Conservation (phyloP, 1,140 invertebrate species). For the Trichoplusia ni region DNA sequence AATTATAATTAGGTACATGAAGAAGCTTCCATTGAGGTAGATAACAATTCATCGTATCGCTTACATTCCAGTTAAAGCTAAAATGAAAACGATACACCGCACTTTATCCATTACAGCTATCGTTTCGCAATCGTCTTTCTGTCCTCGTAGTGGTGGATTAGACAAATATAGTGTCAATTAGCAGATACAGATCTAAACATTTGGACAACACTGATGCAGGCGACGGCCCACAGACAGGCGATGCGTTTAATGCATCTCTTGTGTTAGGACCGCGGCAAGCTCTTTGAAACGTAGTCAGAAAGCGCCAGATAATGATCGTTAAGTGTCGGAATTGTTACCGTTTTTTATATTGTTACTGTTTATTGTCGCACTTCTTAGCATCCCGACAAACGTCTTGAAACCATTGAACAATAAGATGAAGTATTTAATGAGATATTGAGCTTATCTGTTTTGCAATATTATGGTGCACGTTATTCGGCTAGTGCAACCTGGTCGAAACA, state of each 20-base stretch:
- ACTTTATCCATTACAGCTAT: slow-evolving; percentile 9
- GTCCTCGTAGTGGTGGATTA: neutral
- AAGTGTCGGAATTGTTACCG: slow-evolving; percentile 63
- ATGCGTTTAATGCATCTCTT: slow-evolving; percentile 22
- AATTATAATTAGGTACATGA: too few relatives aligned
- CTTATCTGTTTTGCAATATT: too few relatives aligned
- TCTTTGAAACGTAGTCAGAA: slow-evolving; percentile 59
- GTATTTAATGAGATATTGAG: too few relatives aligned
- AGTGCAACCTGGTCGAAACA: too few relatives aligned
- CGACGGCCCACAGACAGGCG: slow-evolving; percentile 4
- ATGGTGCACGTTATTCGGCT: too few relatives aligned
- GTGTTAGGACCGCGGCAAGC: slow-evolving; percentile 44
- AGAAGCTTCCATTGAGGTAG: too few relatives aligned
- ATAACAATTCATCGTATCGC: too few relatives aligned
- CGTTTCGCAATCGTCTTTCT: neutral
- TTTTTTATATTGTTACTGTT: slow-evolving; percentile 51
- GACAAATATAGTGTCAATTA: slow-evolving; percentile 25
- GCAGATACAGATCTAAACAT: slow-evolving; percentile 25
- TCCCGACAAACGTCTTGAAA: neutral
- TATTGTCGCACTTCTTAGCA: neutral
- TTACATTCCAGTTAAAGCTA: too few relatives aligned
- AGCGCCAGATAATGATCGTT: slow-evolving; percentile 56
- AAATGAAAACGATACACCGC: too few relatives aligned
- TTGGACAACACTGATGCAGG: slow-evolving; percentile 17
- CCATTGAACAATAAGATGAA: neutral